Conservation (phyloP, 2,113 vertebrate species). For the Rhizomys pruinosus region DNA sequence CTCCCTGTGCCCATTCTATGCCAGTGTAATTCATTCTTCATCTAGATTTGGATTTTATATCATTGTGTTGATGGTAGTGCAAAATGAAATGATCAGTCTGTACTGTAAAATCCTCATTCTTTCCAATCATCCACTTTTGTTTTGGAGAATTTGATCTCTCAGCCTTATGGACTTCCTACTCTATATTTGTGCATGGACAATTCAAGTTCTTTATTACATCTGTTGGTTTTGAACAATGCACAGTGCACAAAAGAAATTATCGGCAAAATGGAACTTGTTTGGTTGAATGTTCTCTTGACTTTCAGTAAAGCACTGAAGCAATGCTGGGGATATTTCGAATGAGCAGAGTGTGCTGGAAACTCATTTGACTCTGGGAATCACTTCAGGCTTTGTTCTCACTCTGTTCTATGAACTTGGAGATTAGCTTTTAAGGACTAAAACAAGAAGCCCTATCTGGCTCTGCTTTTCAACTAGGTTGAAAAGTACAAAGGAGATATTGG, state of each 20-base stretch:
- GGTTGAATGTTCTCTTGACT: background rate
- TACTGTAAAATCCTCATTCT: background rate
- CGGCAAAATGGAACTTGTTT: background rate
- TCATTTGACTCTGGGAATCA: background rate
- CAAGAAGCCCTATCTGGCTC: background rate
- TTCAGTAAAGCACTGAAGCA: background rate
- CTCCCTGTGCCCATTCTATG: background rate
- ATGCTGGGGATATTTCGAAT: background rate
- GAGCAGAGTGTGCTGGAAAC: background rate
- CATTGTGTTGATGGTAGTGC: background rate
- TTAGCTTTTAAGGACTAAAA: background rate
- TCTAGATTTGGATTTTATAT: background rate
- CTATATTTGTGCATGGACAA: background rate
- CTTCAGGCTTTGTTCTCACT: background rate
- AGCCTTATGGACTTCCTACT: background rate
- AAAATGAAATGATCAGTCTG: background rate
- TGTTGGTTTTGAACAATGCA: slow-evolving; percentile 26
- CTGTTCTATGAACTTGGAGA: background rate
- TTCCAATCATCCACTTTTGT: slow-evolving; percentile 13
- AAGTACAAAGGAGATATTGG: background rate
- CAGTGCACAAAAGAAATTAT: background rate
- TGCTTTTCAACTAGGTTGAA: background rate
- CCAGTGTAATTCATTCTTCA: background rate
- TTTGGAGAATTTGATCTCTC: background rate
- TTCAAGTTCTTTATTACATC: slow-evolving; percentile 9